Evolutionary conservation across 2,888 invertebrate genomes (phyloP).

Genomic region (Polia nebulosa): DNA sequence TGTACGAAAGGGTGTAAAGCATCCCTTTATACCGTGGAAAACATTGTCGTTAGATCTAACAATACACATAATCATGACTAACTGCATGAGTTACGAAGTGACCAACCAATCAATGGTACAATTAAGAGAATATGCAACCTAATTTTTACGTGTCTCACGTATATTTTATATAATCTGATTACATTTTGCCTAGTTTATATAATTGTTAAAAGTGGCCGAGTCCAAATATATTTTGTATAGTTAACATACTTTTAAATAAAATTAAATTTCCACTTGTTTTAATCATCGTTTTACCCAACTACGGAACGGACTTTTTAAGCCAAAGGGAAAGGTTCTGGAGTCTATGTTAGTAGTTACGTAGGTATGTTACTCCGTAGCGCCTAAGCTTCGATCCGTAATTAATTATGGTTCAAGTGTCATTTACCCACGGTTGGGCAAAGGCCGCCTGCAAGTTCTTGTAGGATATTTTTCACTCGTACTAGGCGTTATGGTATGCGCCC

Average conservation of each 20-base stretch:
- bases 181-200: neutral
- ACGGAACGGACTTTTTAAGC: too few relatives aligned
- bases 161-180: neutral
- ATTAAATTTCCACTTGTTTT: neutral
- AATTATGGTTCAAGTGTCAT: too few relatives aligned
- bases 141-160: neutral
- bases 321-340: too few relatives aligned
- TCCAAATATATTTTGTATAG: neutral
- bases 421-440: too few relatives aligned
- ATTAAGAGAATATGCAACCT: neutral
- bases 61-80: constrained; percentile 50
- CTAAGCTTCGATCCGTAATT: too few relatives aligned
- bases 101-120: neutral
- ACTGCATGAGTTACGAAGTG: neutral
- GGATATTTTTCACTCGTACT: too few relatives aligned
- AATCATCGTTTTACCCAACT: too few relatives aligned
- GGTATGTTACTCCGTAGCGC: too few relatives aligned
- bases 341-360: too few relatives aligned
- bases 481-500: too few relatives aligned
- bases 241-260: neutral
- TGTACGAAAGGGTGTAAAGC: constrained; percentile 33
- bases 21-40: constrained; percentile 18
- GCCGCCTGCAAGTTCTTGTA: too few relatives aligned
- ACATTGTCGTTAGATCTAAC: constrained; percentile 56
- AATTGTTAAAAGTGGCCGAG: neutral